Evolutionary conservation across 2,888 invertebrate genomes (phyloP), one percentile per base, ranked within the genome.

Genomic region (Arenicola marina): DNA sequence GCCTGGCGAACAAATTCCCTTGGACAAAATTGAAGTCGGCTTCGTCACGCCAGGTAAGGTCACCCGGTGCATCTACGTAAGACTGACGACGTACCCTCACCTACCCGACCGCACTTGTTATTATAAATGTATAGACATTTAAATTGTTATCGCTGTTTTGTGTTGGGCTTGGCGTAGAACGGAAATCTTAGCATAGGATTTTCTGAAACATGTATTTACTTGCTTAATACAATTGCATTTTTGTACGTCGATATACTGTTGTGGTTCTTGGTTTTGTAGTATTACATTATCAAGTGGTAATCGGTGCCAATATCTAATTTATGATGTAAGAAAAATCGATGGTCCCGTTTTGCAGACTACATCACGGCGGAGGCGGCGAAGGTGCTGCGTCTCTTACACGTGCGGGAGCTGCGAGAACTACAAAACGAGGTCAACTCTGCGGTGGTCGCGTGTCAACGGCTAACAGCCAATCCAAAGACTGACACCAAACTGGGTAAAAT

Each of bases 381-480:
- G 82, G 88, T 92, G 59, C 84, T 95, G 59, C 87, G 91, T 48
- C 86, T 94, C 45, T 84, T 95, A 26, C 93, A 93, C 81, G 89
- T 95, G 66, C 90, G 91, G 75, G 92, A 94, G 79, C 85, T 95
- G 24, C 85, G 94, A 75, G 88, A 91, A 68, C 87, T 98, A 56
- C 98, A 99, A 83, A 96, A 95, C 0, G 89, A 88, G 76, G 95
- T 97, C 56, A 99, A 99, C 84, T 93, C 96, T 83, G 89, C 93
- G 0, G 91, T 99, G 71, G 98, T 97, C 1, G 88, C 89, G 51
- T 92, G 95, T 2, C 99, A 99, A 86, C 88, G 86, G 66, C 87
- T 98, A 1, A 98, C 98, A 0, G 97, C 97, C 2, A 91, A 98
- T 86, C 98, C 97, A 1, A 94, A 94, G 85, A 98, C 97, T 67